A percentile compares a stretch with the other conserved stretches of the same genome.
Evolutionary conservation across 2,113 vertebrate genomes (phyloP).

Genomic region (Galemys pyrenaicus): DNA sequence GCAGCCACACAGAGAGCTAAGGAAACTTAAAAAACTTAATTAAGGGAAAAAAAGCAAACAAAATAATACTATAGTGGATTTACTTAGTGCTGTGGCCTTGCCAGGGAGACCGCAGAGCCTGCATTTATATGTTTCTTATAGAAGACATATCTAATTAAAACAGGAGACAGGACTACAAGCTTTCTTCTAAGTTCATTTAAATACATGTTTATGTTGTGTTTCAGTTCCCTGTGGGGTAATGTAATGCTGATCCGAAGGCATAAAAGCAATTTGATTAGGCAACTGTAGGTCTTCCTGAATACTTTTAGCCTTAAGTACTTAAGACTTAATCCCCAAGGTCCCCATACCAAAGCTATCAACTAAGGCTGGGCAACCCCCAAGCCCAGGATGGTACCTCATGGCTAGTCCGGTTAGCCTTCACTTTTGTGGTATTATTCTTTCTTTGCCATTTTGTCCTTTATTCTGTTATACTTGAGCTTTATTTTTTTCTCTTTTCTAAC

Average conservation of each 20-base stretch:
- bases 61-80: constrained; percentile 85
- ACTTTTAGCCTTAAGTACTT: constrained; percentile 58
- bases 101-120: constrained; percentile 85
- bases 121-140: constrained; percentile 83
- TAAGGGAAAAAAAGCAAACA: constrained; percentile 86
- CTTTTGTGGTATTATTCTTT: background rate
- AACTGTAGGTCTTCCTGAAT: constrained; percentile 57
- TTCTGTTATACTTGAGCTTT: background rate
- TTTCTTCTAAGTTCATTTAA: constrained; percentile 85
- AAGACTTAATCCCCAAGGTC: background rate
- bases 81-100: constrained; percentile 80
- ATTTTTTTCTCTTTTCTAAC: background rate
- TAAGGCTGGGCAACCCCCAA: background rate
- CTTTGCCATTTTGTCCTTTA: background rate
- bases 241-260: constrained; percentile 73
- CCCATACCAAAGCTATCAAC: background rate
- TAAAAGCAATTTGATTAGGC: constrained; percentile 68
- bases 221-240: constrained; percentile 80
- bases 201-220: constrained; percentile 81
- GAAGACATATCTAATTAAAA: constrained; percentile 87
- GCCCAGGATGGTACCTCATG: background rate
- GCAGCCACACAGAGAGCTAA: constrained; percentile 86
- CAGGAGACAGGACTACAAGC: constrained; percentile 79
- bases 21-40: constrained; percentile 87
- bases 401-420: background rate